Evolutionary conservation across 2,888 invertebrate genomes (phyloP).

Genomic region (Andricus quercusramuli): DNA sequence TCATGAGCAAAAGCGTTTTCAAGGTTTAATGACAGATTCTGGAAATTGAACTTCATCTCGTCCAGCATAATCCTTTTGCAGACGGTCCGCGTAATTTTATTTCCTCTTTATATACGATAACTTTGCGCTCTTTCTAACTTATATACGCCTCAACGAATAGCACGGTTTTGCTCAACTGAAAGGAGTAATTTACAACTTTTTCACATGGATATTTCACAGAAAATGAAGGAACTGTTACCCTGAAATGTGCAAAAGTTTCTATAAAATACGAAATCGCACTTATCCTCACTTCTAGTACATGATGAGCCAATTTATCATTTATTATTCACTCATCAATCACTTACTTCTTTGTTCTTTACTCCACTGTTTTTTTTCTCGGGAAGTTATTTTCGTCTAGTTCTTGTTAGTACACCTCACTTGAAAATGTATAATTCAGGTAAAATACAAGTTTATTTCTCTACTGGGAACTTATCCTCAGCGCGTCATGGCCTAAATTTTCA

Average conservation of each 20-base stretch:
- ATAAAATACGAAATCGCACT: neutral
- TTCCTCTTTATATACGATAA: neutral
- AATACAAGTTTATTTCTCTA: too few relatives aligned
- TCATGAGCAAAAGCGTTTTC: too few relatives aligned
- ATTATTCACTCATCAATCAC: neutral
- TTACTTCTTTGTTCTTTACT: neutral
- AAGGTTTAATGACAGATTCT: neutral
- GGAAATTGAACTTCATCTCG: neutral
- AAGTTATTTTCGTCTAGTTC: neutral
- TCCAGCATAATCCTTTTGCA: constrained; percentile 3
- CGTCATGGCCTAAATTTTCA: too few relatives aligned
- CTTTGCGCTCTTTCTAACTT: neutral
- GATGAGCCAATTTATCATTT: neutral
- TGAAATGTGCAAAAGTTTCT: neutral
- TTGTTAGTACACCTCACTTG: neutral
- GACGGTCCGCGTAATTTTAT: neutral
- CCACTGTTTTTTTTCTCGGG: neutral
- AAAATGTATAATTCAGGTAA: neutral
- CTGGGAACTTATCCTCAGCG: too few relatives aligned
- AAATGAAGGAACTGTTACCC: neutral
- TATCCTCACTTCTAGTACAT: neutral
- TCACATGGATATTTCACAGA: constrained; percentile 22
- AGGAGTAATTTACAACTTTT: constrained; percentile 20
- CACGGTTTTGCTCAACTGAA: constrained; percentile 6
- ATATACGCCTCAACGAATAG: constrained; percentile 10